A percentile compares a stretch with the other conserved stretches of the same genome.
phyloP scores from a whole-genome alignment of 2,797 vertebrate genomes.

The Parauchenoglanis ngamensis region DNA sequence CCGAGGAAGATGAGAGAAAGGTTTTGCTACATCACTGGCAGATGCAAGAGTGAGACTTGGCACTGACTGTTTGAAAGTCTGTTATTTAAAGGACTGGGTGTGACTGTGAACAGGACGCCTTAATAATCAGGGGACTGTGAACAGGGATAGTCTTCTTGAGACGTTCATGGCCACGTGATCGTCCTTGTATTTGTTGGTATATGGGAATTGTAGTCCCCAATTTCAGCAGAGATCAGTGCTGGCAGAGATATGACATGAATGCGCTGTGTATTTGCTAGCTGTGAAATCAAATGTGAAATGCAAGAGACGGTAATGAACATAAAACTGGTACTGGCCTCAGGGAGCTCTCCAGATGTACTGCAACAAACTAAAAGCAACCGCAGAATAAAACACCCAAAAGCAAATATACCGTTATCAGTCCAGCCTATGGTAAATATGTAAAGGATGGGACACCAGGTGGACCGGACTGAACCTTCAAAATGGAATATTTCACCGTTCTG shows the following conservation, averaged over 20 bases:
- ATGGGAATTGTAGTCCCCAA: neutral
- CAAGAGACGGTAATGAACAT: neutral
- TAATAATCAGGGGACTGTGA: neutral
- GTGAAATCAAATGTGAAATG: neutral
- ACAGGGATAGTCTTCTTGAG: neutral
- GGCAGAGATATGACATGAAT: neutral
- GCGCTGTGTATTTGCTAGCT: neutral
- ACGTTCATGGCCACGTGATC: neutral
- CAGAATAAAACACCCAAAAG: neutral
- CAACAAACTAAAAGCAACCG: neutral
- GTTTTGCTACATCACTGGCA: neutral
- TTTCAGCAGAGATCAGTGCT: neutral
- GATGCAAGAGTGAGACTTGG: neutral
- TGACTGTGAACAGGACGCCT: neutral
- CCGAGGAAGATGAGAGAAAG: neutral
- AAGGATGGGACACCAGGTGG: neutral
- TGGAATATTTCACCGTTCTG: neutral
- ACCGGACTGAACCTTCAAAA: neutral
- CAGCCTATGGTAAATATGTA: neutral
- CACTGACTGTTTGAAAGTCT: neutral
- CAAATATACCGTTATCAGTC: neutral
- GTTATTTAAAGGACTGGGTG: neutral
- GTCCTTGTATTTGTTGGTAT: neutral
- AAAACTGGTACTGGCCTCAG: neutral
- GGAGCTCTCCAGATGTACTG: neutral